Conservation (phyloP, 2,888 invertebrate species). For the Peribatodes rhomboidaria region DNA sequence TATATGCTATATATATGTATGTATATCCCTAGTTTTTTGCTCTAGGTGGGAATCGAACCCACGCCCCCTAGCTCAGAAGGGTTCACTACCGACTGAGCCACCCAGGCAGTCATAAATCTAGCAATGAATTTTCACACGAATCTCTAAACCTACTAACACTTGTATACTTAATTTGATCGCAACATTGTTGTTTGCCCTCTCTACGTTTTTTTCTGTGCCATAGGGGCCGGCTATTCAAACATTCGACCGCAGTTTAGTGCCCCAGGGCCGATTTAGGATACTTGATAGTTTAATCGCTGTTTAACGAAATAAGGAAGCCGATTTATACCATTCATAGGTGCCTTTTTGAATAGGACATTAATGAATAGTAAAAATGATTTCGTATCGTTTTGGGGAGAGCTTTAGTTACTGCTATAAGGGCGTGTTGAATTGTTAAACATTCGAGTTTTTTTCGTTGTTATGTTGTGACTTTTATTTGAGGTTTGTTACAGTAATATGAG, state of each 20-base stretch:
- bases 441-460: not conserved
- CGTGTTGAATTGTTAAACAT: conserved; percentile 33
- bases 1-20: too few species aligned
- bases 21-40: too few species aligned
- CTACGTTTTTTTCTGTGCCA: conserved; percentile 23
- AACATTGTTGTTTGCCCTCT: not conserved
- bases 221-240: conserved; percentile 35
- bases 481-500: not conserved
- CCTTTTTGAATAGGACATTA: conserved; percentile 45
- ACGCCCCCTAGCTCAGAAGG: too few species aligned
- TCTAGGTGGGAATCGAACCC: too few species aligned
- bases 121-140: not conserved
- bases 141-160: not conserved
- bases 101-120: not conserved
- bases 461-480: not conserved
- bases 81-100: too few species aligned
- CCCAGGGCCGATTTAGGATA: conserved; percentile 33
- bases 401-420: conserved; percentile 41
- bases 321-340: conserved; percentile 29
- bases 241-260: conserved; percentile 23
- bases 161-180: not conserved
- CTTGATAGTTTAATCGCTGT: conserved; percentile 40
- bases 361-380: conserved; percentile 36
- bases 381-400: conserved; percentile 38
- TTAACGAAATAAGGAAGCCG: conserved; percentile 45